Evolutionary conservation across 2,888 invertebrate genomes (phyloP), one percentile per base, ranked within the genome.

Genomic region (Marasmarcha lunaedactyla): DNA sequence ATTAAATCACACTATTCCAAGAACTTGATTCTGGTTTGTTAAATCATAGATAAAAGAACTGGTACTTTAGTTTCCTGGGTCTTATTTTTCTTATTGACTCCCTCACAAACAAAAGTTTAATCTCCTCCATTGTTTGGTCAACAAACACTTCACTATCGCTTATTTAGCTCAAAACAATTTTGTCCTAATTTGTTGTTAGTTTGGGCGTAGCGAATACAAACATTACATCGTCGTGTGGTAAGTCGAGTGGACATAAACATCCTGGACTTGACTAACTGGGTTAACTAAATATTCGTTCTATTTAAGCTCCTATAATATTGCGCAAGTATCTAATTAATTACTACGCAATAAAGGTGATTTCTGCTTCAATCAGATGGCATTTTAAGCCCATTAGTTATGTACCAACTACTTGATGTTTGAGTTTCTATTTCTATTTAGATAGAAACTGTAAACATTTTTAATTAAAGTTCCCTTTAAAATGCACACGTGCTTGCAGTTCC

Each of bases 201-300:
- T 30, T 30, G n/a, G 9, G 30, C 67, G 63, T 71, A 74, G 69
- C 67, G 60, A 67, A 67, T 63, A 55, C 60, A 71, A 72, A 71
- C 69, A 71, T 69, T 63, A 63, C 61, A 47, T n/a, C 30, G 30
- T 11, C 11, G 30, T 30, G 30, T n/a, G 30, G 57, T 50, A 54
- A 52, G 47, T 48, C 51, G 49, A 51, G 57, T 46, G 53, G 56
- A 59, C 60, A 60, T 66, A 76, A 77, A 76, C 76, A 73, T 76
- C 71, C 72, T 67, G 66, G 57, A 64, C 14, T 13, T n/a, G 6
- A 12, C 60, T 63, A 73, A 71, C 51, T 66, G 50, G 66, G 68
- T 57, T 69, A 67, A 63, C 59, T 59, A 62, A 69, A 69, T 68
- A 65, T 58, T n/a, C n/a, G 30, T 9, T n/a, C 10, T 7, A 30